A percentile compares a stretch with the other conserved stretches of the same genome.
Conservation (phyloP, 2,888 invertebrate species). For the Gerris lacustris region DNA sequence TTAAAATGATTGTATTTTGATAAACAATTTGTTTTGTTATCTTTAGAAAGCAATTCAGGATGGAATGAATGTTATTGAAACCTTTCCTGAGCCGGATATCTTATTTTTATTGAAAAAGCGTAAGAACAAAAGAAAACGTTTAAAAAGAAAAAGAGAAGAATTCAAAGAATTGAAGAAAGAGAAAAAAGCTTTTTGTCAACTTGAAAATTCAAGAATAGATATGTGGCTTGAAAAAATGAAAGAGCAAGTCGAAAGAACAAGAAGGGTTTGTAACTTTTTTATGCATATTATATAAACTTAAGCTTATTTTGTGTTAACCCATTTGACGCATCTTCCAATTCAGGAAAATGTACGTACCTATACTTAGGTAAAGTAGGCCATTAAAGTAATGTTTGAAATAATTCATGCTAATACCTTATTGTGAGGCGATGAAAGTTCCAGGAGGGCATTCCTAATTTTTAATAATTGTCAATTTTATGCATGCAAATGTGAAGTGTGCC, state of each 20-base stretch:
- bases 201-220: constrained; percentile 50
- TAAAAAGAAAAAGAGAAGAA: constrained; percentile 42
- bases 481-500: too few relatives aligned
- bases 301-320: too few relatives aligned
- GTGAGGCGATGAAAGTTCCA: too few relatives aligned
- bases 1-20: too few relatives aligned
- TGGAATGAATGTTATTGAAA: constrained; percentile 26
- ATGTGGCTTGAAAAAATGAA: constrained; percentile 52
- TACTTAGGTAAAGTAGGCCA: too few relatives aligned
- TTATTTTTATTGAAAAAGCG: constrained; percentile 37
- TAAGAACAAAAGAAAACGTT: constrained; percentile 39
- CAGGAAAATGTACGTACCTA: too few relatives aligned
- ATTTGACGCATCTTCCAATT: too few relatives aligned
- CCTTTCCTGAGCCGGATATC: neutral
- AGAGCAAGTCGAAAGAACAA: constrained; percentile 48
- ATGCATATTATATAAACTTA: constrained; percentile 16
- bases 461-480: too few relatives aligned
- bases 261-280: constrained; percentile 39
- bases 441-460: too few relatives aligned
- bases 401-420: too few relatives aligned
- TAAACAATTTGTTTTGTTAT: neutral
- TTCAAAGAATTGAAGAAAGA: constrained; percentile 39
- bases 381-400: too few relatives aligned
- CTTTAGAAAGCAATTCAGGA: constrained; percentile 21
- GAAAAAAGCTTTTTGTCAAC: constrained; percentile 38